phyloP scores from a whole-genome alignment of 2,113 vertebrate genomes.

The Platysternon megacephalum region DNA sequence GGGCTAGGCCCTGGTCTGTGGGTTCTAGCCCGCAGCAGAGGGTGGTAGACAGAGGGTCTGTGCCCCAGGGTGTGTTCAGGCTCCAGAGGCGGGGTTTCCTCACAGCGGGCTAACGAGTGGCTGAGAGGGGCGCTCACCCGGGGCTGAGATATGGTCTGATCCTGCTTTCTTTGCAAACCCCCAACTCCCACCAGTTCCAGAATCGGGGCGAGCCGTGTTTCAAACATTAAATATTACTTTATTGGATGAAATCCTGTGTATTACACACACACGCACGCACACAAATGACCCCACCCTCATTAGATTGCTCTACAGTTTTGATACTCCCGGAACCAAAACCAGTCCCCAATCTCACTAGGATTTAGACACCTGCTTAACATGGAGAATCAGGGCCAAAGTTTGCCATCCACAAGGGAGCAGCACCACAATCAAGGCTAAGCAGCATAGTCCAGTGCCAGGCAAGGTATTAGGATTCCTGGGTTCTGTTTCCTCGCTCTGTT shows the following conservation, averaged over 20 bases:
- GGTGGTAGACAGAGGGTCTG: too few relatives aligned
- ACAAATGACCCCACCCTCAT: rapidly evolving
- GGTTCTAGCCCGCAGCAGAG: too few relatives aligned
- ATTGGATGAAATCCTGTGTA: rapidly evolving
- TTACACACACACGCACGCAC: rapidly evolving
- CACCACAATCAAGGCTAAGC: neutral
- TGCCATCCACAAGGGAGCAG: neutral
- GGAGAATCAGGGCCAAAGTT: rapidly evolving
- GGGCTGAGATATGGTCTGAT: neutral
- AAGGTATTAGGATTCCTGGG: neutral
- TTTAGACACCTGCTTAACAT: rapidly evolving
- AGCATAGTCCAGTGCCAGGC: neutral
- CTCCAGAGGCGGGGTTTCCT: neutral
- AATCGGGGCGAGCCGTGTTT: neutral
- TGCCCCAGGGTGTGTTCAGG: too few relatives aligned
- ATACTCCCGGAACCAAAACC: rapidly evolving
- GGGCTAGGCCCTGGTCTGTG: too few relatives aligned
- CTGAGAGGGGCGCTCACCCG: neutral
- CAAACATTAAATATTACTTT: neutral
- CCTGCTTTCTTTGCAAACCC: neutral
- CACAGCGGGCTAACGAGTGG: neutral
- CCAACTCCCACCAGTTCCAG: neutral
- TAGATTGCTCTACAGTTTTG: neutral
- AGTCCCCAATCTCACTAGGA: rapidly evolving
- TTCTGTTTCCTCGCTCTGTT: neutral